A percentile compares a stretch with the other conserved stretches of the same genome.
phyloP scores from a whole-genome alignment of 2,113 vertebrate species.

The Sylvicapra grimmia region DNA sequence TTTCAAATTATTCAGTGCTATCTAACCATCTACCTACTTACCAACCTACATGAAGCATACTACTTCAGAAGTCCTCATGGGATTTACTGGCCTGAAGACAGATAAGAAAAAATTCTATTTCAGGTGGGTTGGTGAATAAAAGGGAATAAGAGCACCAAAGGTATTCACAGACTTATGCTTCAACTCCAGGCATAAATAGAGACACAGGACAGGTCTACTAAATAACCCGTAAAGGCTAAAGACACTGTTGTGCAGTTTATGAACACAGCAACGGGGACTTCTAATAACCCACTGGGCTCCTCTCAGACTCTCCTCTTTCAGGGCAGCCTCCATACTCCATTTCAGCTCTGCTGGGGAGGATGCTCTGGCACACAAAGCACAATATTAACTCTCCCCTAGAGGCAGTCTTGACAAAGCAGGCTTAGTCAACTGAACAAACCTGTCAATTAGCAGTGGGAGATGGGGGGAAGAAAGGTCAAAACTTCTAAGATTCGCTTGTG shows the following conservation, averaged over 20 bases:
- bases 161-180: background rate
- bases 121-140: background rate
- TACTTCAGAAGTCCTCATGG: background rate
- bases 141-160: background rate
- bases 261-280: background rate
- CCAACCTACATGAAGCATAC: background rate
- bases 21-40: too few species aligned
- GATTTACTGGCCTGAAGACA: background rate
- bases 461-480: background rate
- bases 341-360: background rate
- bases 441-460: constrained; percentile 10
- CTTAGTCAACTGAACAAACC: constrained; percentile 16
- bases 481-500: background rate
- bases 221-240: background rate
- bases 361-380: background rate
- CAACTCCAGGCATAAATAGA: background rate
- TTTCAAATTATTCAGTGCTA: background rate
- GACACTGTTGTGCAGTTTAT: background rate
- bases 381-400: background rate
- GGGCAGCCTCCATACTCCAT: background rate
- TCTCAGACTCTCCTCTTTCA: background rate
- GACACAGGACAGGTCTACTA: background rate
- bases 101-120: background rate
- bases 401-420: background rate
- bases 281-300: background rate